These are phyloP conservation scores for Siphlonurus alternatus DNA, from an alignment of 2,888 invertebrate genomes.

Conservation along the genomic window DNA sequence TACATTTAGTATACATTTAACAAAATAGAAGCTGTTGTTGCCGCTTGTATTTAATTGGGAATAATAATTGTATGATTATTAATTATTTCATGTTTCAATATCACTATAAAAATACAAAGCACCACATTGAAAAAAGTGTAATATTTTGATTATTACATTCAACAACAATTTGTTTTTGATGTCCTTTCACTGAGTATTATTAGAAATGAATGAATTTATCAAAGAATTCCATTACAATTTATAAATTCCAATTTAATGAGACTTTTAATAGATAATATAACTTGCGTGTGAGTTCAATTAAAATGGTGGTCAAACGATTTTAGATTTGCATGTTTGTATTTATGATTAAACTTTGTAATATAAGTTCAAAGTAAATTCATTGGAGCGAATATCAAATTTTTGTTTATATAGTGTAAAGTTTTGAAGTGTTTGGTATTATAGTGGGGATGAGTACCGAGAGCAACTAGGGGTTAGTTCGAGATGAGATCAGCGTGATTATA, in stretches of 20 bases:
- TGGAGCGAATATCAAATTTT: not conserved
- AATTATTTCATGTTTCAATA: too few relatives aligned
- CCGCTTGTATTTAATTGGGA: too few relatives aligned
- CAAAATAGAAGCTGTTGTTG: too few relatives aligned
- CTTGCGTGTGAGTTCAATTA: not conserved
- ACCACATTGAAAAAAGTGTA: too few relatives aligned
- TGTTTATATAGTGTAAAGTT: not conserved
- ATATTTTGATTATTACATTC: too few relatives aligned
- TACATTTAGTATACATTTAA: too few relatives aligned
- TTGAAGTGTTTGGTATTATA: not conserved
- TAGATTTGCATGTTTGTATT: not conserved
- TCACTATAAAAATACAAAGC: too few relatives aligned
- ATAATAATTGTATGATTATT: too few relatives aligned
- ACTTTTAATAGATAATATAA: not conserved
- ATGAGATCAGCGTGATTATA: not conserved
- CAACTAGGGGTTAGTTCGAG: not conserved
- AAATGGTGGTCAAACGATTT: not conserved
- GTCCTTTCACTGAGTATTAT: too few relatives aligned
- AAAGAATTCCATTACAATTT: too few relatives aligned
- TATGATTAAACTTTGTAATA: not conserved
- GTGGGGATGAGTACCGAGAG: not conserved
- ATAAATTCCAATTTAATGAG: not conserved
- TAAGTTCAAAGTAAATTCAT: not conserved
- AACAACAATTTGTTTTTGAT: too few relatives aligned
- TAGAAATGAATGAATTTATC: too few relatives aligned